phyloP scores from a whole-genome alignment of 2,888 invertebrate genomes.

The Flabesymbios commensalis region DNA sequence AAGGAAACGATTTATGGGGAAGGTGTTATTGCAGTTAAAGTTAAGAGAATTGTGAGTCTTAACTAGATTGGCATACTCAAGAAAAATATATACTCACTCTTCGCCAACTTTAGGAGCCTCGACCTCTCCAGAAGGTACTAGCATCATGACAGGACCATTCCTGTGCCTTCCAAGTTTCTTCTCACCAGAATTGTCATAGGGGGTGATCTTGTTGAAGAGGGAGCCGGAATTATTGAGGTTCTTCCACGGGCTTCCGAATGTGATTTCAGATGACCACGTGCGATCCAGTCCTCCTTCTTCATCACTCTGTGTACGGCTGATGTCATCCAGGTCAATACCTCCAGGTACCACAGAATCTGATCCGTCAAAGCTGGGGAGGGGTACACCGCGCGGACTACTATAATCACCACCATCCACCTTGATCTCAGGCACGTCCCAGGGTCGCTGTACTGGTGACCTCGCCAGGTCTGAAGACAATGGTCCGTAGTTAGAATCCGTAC shows the following conservation, averaged over 20 bases:
- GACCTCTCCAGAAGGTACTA: constrained; percentile 18
- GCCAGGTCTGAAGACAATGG: too few relatives aligned
- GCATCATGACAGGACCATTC: constrained; percentile 26
- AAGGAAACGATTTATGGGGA: too few relatives aligned
- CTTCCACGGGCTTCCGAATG: not conserved
- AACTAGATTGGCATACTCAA: too few relatives aligned
- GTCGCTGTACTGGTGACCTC: too few relatives aligned
- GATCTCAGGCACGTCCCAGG: too few relatives aligned
- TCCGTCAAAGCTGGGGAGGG: constrained; percentile 10
- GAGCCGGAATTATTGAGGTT: not conserved
- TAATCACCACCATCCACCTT: too few relatives aligned
- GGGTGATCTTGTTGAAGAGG: constrained; percentile 18
- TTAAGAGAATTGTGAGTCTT: too few relatives aligned
- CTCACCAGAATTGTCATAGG: constrained; percentile 35
- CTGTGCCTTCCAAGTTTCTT: constrained; percentile 29
- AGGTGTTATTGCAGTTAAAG: too few relatives aligned
- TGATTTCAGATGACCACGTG: not conserved
- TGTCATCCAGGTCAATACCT: constrained; percentile 21
- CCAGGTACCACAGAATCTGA: not conserved
- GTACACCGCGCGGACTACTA: not conserved
- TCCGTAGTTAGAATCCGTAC: too few relatives aligned
- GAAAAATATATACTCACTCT: too few relatives aligned
- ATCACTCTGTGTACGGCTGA: constrained; percentile 10
- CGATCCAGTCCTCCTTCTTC: constrained; percentile 4
- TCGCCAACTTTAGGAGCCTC: too few relatives aligned